phyloP scores from a whole-genome alignment of 2,888 invertebrate species.

The Trichogramma evanescens region DNA sequence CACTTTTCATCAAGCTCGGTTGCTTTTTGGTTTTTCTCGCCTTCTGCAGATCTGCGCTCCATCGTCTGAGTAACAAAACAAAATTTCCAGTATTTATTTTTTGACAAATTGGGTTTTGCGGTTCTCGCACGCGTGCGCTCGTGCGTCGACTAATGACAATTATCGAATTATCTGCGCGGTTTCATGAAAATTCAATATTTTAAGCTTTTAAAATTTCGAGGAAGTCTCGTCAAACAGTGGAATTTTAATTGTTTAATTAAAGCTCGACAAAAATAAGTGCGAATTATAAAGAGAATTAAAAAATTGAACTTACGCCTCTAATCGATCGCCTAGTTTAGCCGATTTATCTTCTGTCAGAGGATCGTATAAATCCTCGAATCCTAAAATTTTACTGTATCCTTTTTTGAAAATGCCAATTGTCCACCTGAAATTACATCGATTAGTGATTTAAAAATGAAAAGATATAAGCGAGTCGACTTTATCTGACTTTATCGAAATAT shows the following conservation, averaged over 20 bases:
- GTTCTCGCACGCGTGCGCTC: not conserved
- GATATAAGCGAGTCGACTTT: no score
- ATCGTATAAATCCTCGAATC: constrained; percentile 67
- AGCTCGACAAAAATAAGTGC: no score
- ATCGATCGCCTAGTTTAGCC: constrained; percentile 57
- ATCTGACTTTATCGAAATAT: no score
- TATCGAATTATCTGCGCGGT: no score
- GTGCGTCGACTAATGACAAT: not conserved
- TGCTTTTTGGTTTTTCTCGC: constrained; percentile 32
- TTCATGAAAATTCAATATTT: no score
- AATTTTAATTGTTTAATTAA: no score
- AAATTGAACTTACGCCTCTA: constrained; percentile 55
- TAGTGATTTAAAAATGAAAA: not conserved
- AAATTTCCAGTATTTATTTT: not conserved
- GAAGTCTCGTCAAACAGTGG: no score
- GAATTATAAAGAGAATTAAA: not conserved
- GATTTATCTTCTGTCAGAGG: constrained; percentile 65
- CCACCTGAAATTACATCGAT: constrained; percentile 55
- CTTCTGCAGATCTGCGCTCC: constrained; percentile 47
- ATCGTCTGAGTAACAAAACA: constrained; percentile 41
- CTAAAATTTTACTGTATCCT: constrained; percentile 67
- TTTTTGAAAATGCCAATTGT: constrained; percentile 69
- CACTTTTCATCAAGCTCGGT: constrained; percentile 48
- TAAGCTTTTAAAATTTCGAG: no score
- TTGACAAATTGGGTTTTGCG: not conserved